Percentiles rank a stretch among this genome's conserved stretches.
These are phyloP conservation scores for Pherbina coryleti DNA, from an alignment of 2,888 invertebrate species.

Conservation along the genomic window DNA sequence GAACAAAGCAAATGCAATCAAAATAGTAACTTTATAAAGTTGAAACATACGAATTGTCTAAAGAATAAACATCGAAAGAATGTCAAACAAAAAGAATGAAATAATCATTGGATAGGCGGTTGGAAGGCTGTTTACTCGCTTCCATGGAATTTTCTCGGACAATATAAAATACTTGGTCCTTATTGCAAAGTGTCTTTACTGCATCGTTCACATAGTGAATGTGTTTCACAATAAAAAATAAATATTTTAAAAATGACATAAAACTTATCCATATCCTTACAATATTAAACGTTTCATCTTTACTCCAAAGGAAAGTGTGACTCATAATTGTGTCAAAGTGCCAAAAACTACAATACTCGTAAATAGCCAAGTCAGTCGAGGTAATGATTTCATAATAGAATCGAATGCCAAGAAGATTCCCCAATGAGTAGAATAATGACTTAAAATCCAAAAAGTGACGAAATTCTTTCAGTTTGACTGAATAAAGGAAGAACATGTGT, in stretches of 20 bases:
- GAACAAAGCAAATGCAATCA: neutral
- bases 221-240: neutral
- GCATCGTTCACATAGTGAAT: neutral
- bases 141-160: constrained; percentile 18
- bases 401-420: neutral
- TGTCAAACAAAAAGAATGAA: constrained; percentile 3
- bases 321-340: neutral
- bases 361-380: neutral
- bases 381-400: constrained; percentile 24
- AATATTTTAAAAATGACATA: neutral
- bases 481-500: too few species aligned
- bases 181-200: neutral
- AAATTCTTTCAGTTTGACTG: too few species aligned
- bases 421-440: neutral
- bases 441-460: neutral
- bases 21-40: neutral
- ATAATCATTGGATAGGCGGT: neutral
- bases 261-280: neutral
- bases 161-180: neutral
- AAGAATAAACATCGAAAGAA: constrained; percentile 8
- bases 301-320: neutral
- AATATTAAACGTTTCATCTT: neutral
- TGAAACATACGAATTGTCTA: neutral
- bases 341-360: constrained; percentile 2
- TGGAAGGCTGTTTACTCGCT: constrained; percentile 22